Percentiles rank a stretch among this genome's conserved stretches.
These are phyloP conservation scores for Syngnathoides biaculeatus DNA, from an alignment of 2,113 vertebrate genomes.

Conservation along the genomic window DNA sequence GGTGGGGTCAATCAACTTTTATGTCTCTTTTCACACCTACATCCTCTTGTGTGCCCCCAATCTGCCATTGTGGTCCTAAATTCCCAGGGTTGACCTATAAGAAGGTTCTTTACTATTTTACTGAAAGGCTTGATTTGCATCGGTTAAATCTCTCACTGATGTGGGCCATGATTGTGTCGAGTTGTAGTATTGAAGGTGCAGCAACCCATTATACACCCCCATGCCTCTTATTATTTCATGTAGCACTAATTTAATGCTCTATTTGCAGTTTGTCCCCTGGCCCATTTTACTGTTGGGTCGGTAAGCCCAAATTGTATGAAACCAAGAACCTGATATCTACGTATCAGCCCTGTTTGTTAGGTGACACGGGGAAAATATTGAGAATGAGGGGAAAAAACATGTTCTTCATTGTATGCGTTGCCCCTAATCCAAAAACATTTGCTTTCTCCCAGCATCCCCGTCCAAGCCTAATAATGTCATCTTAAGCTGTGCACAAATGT, in stretches of 20 bases:
- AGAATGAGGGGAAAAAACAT: constrained; percentile 22
- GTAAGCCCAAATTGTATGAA: constrained; percentile 24
- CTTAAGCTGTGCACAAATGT: constrained; percentile 68
- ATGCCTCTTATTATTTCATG: constrained; percentile 46
- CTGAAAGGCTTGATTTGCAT: not conserved
- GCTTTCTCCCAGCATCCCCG: constrained; percentile 27
- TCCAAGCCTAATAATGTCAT: constrained; percentile 57
- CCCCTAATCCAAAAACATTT: constrained; percentile 57
- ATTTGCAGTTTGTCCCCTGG: constrained; percentile 67
- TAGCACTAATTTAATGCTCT: constrained; percentile 75
- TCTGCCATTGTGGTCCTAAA: constrained; percentile 50
- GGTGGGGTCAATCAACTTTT: constrained; percentile 38
- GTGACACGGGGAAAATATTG: constrained; percentile 19
- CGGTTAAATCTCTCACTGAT: not conserved
- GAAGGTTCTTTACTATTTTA: constrained; percentile 37
- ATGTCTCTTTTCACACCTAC: constrained; percentile 23
- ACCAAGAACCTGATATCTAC: not conserved
- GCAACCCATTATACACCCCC: constrained; percentile 16
- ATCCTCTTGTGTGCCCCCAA: constrained; percentile 38
- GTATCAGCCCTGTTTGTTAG: not conserved
- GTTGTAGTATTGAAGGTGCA: not conserved
- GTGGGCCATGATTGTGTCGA: constrained; percentile 34
- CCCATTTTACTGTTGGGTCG: constrained; percentile 53
- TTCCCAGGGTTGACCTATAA: constrained; percentile 35
- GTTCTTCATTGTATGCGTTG: constrained; percentile 45